Evolutionary conservation across 2,888 invertebrate species (phyloP), one percentile per base, ranked within the genome.

Genomic region (Spilarctia lutea): DNA sequence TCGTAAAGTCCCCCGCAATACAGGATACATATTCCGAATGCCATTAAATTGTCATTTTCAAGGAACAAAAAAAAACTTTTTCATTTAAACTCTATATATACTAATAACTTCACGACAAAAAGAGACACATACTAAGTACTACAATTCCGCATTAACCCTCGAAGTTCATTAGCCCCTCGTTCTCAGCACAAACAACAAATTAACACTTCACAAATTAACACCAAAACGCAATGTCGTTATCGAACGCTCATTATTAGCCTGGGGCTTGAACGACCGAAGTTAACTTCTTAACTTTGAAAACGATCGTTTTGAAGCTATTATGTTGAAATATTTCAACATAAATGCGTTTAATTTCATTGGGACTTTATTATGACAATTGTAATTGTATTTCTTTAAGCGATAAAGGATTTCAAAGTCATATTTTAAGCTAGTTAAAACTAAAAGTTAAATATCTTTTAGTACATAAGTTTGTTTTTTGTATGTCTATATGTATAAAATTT

Each of bases 241-340:
- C 85, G 84, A 86, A 82, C 82, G 73, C 83, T 80, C 80, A 74
- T 85, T 85, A 85, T 82, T 83, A 83, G 83, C 77, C 77, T 74
- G 75, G 79, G 84, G 81, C 77, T 78, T 72, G 71, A 88, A 88
- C 84, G 86, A 82, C 81, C 84, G 24, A 85, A 87, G 77, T 88
- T 85, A 73, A 77, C 85, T 83, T 86, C 82, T 85, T 81, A 83
- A 86, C 83, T 84, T 83, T 73, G 78, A 83, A 82, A 76, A 77
- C 81, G 83, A 84, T 83, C 85, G 83, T 81, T 85, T 82, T 78
- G 74, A 82, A 83, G 84, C 84, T 80, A 85, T 85, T 81, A 79
- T 72, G 72, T 72, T 74, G 80, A 83, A 85, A 83, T 81, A 85
- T 85, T 82, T 76, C 68, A 74, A 69, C 69, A 75, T 79, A 68